phyloP scores from a whole-genome alignment of 1,140 invertebrate species.

The Parasteatoda tepidariorum region DNA sequence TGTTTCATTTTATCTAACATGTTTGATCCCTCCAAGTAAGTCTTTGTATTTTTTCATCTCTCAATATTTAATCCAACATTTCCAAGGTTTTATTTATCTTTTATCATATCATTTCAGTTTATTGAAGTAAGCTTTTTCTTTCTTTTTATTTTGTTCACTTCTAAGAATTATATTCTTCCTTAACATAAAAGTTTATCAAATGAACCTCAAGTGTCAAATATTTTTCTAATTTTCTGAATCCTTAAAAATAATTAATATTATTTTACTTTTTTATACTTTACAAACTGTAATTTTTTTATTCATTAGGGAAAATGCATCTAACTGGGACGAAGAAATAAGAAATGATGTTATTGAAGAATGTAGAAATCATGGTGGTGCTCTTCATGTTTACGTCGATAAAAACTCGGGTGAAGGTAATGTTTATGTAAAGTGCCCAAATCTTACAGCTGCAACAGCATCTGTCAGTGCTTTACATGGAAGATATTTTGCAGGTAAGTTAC shows the following conservation, averaged over 20 bases:
- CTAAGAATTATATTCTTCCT: too few species aligned
- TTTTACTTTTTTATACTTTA: too few species aligned
- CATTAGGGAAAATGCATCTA: slow-evolving; percentile 88
- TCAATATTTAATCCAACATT: too few species aligned
- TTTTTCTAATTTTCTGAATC: too few species aligned
- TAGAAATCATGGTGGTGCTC: slow-evolving; percentile 95
- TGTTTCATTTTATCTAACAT: slow-evolving; percentile 99
- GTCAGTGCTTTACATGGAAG: slow-evolving; percentile 96
- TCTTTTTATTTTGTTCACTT: too few species aligned
- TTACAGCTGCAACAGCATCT: slow-evolving; percentile 93
- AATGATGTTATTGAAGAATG: slow-evolving; percentile 99
- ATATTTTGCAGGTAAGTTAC: slow-evolving; percentile 86
- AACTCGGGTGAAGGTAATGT: slow-evolving; percentile 96
- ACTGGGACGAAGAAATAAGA: slow-evolving; percentile 92
- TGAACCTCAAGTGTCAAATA: too few species aligned
- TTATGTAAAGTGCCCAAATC: slow-evolving; percentile 98
- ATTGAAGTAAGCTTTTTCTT: too few species aligned
- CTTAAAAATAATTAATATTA: too few species aligned
- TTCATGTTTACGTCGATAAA: slow-evolving; percentile 98
- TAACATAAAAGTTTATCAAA: too few species aligned
- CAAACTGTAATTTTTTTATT: too few species aligned
- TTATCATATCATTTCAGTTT: too few species aligned
- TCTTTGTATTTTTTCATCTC: slow-evolving; percentile 26
- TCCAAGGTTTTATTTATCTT: too few species aligned
- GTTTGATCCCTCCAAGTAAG: slow-evolving; percentile 88